Percentiles rank a stretch among this genome's conserved stretches.
Evolutionary conservation across 30 jellyfish, hydroid and myxozoan species (phyloP).

Genomic region (Cassiopea andromeda): DNA sequence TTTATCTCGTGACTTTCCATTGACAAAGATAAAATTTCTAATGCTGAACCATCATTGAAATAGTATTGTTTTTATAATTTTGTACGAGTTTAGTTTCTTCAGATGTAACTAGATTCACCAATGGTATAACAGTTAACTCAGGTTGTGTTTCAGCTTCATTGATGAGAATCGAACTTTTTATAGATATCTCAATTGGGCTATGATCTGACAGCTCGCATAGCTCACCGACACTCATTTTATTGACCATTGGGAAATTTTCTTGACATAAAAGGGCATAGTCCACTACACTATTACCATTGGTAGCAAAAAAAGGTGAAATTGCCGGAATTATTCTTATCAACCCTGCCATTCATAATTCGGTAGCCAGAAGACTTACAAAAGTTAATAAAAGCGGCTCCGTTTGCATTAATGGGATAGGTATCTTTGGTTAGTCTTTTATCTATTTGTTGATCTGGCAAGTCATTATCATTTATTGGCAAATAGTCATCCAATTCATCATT

Average conservation of each 20-base stretch:
- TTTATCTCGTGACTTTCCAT: conserved; percentile 14
- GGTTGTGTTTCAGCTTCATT: conserved; percentile 9
- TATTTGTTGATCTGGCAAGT: conserved; percentile 29
- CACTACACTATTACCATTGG: no score
- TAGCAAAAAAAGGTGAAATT: conserved; percentile 25
- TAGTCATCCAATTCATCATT: conserved; percentile 48
- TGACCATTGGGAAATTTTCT: no score
- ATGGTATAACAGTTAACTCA: background rate
- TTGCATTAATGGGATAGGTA: conserved; percentile 11
- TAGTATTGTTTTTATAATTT: conserved; percentile 6
- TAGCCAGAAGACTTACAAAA: conserved; percentile 35
- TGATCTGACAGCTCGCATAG: conserved; percentile 22
- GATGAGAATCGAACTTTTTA: background rate
- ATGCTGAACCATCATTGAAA: conserved; percentile 15
- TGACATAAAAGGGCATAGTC: no score
- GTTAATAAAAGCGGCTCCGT: conserved; percentile 19
- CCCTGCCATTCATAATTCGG: conserved; percentile 23
- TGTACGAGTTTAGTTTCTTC: conserved; percentile 5
- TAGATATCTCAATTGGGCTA: conserved; percentile 29
- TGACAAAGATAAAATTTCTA: conserved; percentile 17
- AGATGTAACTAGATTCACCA: background rate
- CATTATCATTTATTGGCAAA: conserved; percentile 37
- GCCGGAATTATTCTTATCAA: conserved; percentile 10
- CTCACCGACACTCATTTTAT: conserved; percentile 19
- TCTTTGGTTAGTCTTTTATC: conserved; percentile 7